These are phyloP conservation scores for Harlomillsia oculata DNA, from an alignment of 1,140 invertebrate species.

Conservation along the genomic window DNA sequence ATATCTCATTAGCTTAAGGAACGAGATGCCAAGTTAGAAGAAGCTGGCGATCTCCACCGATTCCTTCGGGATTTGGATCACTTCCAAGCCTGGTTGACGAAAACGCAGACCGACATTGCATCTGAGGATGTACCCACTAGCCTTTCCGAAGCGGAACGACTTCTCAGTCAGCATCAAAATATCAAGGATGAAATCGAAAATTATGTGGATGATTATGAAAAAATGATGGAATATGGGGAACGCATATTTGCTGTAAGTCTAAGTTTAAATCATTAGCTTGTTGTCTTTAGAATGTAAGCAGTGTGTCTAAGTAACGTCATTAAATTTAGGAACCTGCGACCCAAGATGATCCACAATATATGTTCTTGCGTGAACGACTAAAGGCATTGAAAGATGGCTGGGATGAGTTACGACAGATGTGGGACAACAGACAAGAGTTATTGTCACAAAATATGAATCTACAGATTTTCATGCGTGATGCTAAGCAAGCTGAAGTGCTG, in stretches of 20 bases:
- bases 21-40: constrained; percentile 93
- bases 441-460: constrained; percentile 87
- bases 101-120: constrained; percentile 94
- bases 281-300: not conserved
- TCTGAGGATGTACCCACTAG: constrained; percentile 96
- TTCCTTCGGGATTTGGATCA: constrained; percentile 98
- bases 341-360: constrained; percentile 93
- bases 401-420: constrained; percentile 98
- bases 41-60: constrained; percentile 94
- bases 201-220: constrained; percentile 93
- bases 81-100: constrained; percentile 98
- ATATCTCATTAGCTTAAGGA: constrained; percentile 65
- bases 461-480: constrained; percentile 93
- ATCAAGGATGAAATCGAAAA: constrained; percentile 98
- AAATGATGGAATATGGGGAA: constrained; percentile 99
- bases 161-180: constrained; percentile 91
- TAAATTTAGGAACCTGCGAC: constrained; percentile 58
- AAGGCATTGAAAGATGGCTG: constrained; percentile 97
- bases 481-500: constrained; percentile 92
- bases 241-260: constrained; percentile 69
- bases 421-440: constrained; percentile 93
- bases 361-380: constrained; percentile 92
- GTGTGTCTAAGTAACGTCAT: constrained; percentile 12
- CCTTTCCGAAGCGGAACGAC: constrained; percentile 89
- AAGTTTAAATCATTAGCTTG: not conserved